Evolutionary conservation across 1,140 invertebrate species (phyloP).

Genomic region (Eueides isabella): DNA sequence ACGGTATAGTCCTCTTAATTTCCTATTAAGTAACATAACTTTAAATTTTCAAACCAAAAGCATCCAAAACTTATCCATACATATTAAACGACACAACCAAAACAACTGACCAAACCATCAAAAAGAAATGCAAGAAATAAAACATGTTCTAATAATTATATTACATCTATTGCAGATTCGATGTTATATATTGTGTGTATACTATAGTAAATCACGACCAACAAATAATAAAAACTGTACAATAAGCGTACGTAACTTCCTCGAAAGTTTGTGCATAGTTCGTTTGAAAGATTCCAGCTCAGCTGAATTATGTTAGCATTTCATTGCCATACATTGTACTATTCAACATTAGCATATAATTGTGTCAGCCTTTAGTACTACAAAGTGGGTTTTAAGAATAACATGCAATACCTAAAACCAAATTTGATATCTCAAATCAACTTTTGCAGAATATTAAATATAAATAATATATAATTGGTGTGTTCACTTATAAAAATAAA

Average conservation of each 20-base stretch:
- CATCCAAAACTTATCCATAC: neutral
- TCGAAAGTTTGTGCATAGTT: conserved; percentile 41
- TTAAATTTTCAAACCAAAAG: neutral
- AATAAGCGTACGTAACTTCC: conserved; percentile 35
- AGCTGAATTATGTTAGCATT: neutral
- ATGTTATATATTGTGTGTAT: conserved; percentile 42
- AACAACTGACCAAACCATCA: neutral
- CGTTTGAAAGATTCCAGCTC: conserved; percentile 22
- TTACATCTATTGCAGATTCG: conserved; percentile 35
- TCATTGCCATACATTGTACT: neutral
- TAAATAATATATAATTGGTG: neutral
- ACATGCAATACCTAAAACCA: neutral
- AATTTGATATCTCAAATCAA: neutral
- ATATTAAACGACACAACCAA: neutral
- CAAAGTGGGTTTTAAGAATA: neutral
- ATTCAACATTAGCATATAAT: neutral
- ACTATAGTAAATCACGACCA: conserved; percentile 26
- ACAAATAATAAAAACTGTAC: conserved; percentile 34
- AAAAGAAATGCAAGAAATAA: neutral
- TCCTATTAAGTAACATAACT: no score
- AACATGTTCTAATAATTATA: neutral
- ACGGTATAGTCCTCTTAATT: no score
- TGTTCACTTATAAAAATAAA: neutral
- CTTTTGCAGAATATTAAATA: neutral
- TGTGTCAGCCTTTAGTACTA: neutral